Base-by-base conservation (phyloP, 2,113 vertebrate species). In the Clarias macrocephalus region DNA sequence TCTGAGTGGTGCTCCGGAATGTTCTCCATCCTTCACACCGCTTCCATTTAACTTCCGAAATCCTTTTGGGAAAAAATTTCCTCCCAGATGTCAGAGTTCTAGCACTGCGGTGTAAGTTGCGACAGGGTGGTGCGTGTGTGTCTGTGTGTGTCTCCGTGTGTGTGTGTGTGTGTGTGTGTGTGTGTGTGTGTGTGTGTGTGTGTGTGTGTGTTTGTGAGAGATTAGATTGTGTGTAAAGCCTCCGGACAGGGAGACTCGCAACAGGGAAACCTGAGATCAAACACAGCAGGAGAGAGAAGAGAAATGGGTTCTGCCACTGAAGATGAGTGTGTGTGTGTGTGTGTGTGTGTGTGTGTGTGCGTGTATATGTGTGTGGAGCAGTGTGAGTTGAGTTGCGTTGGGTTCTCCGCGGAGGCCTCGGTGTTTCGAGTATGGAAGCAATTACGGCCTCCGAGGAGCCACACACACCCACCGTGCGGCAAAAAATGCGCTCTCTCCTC, bases 341-440 rank as follows among this genome's bases (percentile, higher is more conserved):
- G 80, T 79, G 83, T 70, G 70, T 85, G 80, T 87, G 76, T 94
- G 90, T 94, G 91, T 93, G 90, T 66, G 79, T 89, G 90, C 92
- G 92, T 90, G 90, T 93, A 92, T 94, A 88, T 93, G 94, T 89
- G 65, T 86, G 83, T 84, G 86, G 54, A 25, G 66, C 86, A 60
- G 75, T 56, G 48, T 77, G 42, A 33, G 62, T 63, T 72, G 89
- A 89, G 81, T 33, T 70, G 63, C 73, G 30, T 54, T 37, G 65
- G 87, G 87, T 87, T 72, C 89, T 90, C 94, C 94, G 93, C 92
- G 84, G 91, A 93, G 95, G 94, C 91, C 91, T 91, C 91, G 93
- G 88, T 85, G 87, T 90, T 91, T 95, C 95, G 94, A 96, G 94
- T 96, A 97, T 98, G 96, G 97, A 99, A 98, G 95, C 96, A 98